Base-by-base conservation (phyloP, 2,797 vertebrate genomes). In the Parambassis ranga region DNA sequence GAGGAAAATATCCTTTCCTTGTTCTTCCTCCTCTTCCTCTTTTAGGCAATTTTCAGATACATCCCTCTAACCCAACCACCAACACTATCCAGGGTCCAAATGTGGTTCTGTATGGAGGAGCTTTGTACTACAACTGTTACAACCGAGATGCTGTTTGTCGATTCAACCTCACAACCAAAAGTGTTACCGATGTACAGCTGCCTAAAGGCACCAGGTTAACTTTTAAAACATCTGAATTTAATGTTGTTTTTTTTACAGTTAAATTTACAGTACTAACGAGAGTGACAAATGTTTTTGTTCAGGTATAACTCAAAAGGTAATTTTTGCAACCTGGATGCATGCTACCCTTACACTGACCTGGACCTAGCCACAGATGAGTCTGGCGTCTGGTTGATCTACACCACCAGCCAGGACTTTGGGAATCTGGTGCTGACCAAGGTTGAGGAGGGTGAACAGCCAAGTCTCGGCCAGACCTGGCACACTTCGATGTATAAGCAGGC, bases 51-150 rank as follows among this genome's bases (percentile, higher is more conserved):
- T 10, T 80, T 0, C 1, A 3, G 13, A 90, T 91, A 15, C 13
- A 75, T 19, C 0, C 71, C 1, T 30, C 79, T 6, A 93, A 91
- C 39, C 91, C 92, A 23, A 84, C 89, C 70, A 92, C 91, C 62
- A 87, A 92, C 86, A 92, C 92, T 46, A 76, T 92, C 68, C 89
- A 92, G 3, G 92, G 92, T 5, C 81, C 92, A 1, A 92, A 92
- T 3, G 77, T 72, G 3, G 87, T 91, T 31, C 41, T 92, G 61
- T 92, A 90, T 1, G 75, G 33, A 16, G 83, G 66, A 0, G 82
- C 87, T 0, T 80, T 92, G 24, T 93, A 92, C 74, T 93, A 93
- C 76, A 82, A 85, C 74, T 93, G 92, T 57, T 93, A 92, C 77
- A 81, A 92, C 52, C 10, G n/a, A n/a, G 64, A 53, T 1, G 9